These are phyloP conservation scores for Tragelaphus strepsiceros DNA, from an alignment of 2,113 vertebrate genomes.

Conservation along the genomic window DNA sequence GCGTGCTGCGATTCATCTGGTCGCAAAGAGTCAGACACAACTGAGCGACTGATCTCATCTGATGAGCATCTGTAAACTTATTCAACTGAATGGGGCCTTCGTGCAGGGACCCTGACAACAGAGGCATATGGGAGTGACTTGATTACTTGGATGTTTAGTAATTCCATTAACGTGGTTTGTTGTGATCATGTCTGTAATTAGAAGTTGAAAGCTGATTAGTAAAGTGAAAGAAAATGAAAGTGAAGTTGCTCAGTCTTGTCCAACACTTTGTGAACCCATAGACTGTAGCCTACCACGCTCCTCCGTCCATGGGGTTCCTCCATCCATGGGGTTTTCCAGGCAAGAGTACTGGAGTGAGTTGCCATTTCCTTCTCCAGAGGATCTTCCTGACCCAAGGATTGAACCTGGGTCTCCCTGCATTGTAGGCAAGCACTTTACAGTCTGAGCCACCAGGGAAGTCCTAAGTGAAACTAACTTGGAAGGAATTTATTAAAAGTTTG, in stretches of 20 bases:
- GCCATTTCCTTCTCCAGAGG: not conserved
- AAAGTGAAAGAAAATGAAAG: not conserved
- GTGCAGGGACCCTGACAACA: not conserved
- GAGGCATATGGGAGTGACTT: not conserved
- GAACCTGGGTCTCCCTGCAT: not conserved
- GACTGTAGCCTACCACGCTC: not conserved
- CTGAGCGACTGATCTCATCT: too few species aligned
- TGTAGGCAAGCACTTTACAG: not conserved
- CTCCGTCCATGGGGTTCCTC: not conserved
- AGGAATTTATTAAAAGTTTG: not conserved
- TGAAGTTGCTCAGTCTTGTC: not conserved
- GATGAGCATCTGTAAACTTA: not conserved
- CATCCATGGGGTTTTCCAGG: not conserved
- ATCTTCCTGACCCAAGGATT: not conserved
- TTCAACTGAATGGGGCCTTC: not conserved
- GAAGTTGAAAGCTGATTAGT: conserved; percentile 10
- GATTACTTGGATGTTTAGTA: not conserved
- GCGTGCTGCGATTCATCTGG: too few species aligned
- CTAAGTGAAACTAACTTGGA: not conserved
- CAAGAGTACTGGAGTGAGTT: not conserved
- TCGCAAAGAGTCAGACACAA: too few species aligned
- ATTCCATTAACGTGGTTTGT: not conserved
- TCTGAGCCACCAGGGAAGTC: not conserved
- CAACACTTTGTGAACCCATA: rapidly evolving
- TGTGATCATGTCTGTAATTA: conserved; percentile 27